These are phyloP conservation scores for Ateles fusciceps DNA, from an alignment of 2,797 vertebrate species.

Conservation along the genomic window DNA sequence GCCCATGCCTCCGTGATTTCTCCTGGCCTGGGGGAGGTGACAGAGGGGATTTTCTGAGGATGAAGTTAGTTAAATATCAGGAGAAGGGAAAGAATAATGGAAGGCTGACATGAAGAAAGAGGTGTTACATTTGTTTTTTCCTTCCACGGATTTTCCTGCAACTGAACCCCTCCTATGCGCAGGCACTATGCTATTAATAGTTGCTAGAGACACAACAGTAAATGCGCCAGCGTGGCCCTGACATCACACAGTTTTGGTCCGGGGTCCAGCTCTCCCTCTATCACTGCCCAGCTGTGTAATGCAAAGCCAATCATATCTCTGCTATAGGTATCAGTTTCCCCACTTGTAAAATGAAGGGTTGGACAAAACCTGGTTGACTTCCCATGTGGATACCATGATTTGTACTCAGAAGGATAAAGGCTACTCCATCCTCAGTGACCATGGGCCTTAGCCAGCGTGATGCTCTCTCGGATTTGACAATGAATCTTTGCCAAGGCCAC, in stretches of 20 bases:
- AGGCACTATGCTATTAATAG: background rate
- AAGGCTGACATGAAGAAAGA: background rate
- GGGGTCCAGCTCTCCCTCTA: background rate
- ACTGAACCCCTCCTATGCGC: background rate
- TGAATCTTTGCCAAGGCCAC: constrained; percentile 1
- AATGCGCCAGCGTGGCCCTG: background rate
- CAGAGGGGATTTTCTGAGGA: background rate
- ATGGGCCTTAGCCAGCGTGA: background rate
- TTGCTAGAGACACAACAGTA: background rate
- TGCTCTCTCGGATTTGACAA: background rate
- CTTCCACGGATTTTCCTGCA: background rate
- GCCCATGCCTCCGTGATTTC: background rate
- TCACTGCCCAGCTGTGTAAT: background rate
- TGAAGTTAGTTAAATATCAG: background rate
- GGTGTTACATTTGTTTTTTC: background rate
- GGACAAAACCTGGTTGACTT: background rate
- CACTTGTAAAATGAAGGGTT: background rate
- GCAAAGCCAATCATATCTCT: background rate
- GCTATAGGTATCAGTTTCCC: background rate
- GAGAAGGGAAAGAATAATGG: background rate
- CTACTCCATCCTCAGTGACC: background rate
- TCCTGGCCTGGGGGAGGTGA: background rate
- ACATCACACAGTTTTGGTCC: background rate
- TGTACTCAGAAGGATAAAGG: background rate
- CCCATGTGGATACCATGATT: background rate